Conservation (phyloP, 2,113 vertebrate genomes). For the Taurulus bubalis region DNA sequence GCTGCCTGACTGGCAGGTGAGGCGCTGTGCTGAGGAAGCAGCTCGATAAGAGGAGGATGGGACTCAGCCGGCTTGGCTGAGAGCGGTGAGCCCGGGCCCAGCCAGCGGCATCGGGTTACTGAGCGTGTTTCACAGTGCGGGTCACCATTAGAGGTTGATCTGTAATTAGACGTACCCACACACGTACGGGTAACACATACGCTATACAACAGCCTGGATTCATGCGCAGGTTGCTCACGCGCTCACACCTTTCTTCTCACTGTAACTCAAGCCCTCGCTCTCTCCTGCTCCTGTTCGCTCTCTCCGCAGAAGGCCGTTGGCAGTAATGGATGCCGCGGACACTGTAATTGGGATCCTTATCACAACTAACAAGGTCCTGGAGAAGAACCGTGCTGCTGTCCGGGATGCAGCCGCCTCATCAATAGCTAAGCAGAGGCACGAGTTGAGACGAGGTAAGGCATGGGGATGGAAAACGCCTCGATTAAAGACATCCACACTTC, state of each 20-base stretch:
- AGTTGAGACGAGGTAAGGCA: slow-evolving; percentile 48
- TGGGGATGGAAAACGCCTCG: slow-evolving; percentile 47
- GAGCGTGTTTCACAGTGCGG: slow-evolving; percentile 52
- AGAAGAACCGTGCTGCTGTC: slow-evolving; percentile 30
- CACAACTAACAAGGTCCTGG: slow-evolving; percentile 18
- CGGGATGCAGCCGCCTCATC: slow-evolving; percentile 62
- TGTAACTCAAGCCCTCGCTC: neutral
- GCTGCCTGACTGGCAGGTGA: neutral
- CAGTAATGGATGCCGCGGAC: slow-evolving; percentile 14
- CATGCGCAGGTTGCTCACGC: neutral
- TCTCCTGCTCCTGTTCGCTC: neutral
- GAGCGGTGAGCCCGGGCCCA: slow-evolving; percentile 27
- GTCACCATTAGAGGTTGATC: slow-evolving; percentile 63
- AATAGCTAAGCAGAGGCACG: slow-evolving; percentile 70
- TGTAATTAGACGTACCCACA: slow-evolving; percentile 75
- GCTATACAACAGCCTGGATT: neutral
- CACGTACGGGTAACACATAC: neutral
- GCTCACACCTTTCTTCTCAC: neutral
- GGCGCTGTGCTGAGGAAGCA: neutral
- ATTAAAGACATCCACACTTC: slow-evolving; percentile 39
- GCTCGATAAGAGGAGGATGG: neutral
- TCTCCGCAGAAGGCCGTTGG: neutral
- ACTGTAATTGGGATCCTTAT: slow-evolving; percentile 53
- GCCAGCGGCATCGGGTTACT: slow-evolving; percentile 67
- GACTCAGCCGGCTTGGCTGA: neutral